phyloP scores from a whole-genome alignment of 2,888 invertebrate species.

The Tryphoninae sp. region DNA sequence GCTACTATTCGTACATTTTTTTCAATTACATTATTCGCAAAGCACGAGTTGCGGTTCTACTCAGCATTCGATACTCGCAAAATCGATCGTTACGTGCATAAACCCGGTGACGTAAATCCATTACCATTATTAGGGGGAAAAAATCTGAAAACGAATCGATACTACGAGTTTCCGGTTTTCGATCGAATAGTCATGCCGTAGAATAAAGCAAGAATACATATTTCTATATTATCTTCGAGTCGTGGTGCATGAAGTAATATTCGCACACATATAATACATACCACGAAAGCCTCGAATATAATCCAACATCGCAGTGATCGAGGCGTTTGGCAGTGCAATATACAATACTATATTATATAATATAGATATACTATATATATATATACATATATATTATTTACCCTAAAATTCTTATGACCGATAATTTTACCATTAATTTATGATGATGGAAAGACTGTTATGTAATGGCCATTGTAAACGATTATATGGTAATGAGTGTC shows the following conservation, averaged over 20 bases:
- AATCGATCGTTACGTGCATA: background rate
- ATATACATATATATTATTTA: constrained; percentile 52
- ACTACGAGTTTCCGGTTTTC: constrained; percentile 49
- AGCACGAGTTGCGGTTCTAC: constrained; percentile 1
- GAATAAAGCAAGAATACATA: constrained; percentile 50
- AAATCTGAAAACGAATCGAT: constrained; percentile 15
- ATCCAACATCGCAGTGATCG: constrained; percentile 44
- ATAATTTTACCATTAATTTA: constrained; percentile 66
- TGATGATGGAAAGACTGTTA: constrained; percentile 66
- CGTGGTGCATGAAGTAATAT: constrained; percentile 53
- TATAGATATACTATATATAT: constrained; percentile 45
- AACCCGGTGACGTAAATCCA: background rate
- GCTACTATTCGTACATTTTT: constrained; percentile 21
- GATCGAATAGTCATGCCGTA: constrained; percentile 56
- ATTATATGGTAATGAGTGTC: constrained; percentile 70
- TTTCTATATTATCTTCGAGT: constrained; percentile 62
- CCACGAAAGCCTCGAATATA: constrained; percentile 50
- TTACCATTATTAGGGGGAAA: background rate
- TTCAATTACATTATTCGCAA: constrained; percentile 6
- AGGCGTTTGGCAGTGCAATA: constrained; percentile 60
- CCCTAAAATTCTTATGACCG: constrained; percentile 54
- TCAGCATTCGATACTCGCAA: background rate
- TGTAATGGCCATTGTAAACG: constrained; percentile 66
- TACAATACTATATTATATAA: constrained; percentile 45
- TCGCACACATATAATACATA: constrained; percentile 45